Base-by-base conservation (phyloP, 2,888 invertebrate species). In the Mythimna albipuncta region DNA sequence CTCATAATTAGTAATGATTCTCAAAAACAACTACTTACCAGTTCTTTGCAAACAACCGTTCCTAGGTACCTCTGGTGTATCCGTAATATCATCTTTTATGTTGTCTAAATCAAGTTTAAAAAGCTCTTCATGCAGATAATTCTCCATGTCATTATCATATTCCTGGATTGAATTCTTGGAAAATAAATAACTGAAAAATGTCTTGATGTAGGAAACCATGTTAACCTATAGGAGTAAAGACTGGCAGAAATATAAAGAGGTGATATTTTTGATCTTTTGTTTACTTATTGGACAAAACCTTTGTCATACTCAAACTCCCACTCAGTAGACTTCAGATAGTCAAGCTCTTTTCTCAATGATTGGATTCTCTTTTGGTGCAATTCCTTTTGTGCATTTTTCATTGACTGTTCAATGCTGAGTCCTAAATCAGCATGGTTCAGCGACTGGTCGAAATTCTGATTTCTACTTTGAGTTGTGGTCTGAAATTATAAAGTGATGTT, bases 301-400 rank as follows among this genome's bases (percentile, higher is more conserved):
- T 97, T 97, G 80, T 98, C 98, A 85, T 97, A 96, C 57, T 98
- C 97, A 94, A 98, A 98, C 92, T 98, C 97, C 98, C 98, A 98
- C 89, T 98, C 98, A 0, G 98, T 98, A 69, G 97, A 97, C 90
- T 97, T 98, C n/a, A 98, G 93, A 89, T 97, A 97, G 83, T 98
- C 98, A 71, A 98, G 93, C 93, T 98, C 98, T 91, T 98, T 98
- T 74, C 98, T 96, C 55, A 98, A 92, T 54, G 96, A 94, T 91
- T 98, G 97, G 71, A 98, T 96, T 79, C 98, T 96, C 89, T 97
- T 98, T 74, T 97, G 96, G 85, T 98, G 98, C 75, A 97, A 96
- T 88, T 98, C 98, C 57, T 97, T 97, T 38, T 97, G 96, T 0
- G 97, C 95, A 85, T 94, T 96, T 86, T 97, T 97, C 61, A 96